Evolutionary conservation across 2,113 vertebrate genomes (phyloP).

Genomic region (Anhinga rufa): DNA sequence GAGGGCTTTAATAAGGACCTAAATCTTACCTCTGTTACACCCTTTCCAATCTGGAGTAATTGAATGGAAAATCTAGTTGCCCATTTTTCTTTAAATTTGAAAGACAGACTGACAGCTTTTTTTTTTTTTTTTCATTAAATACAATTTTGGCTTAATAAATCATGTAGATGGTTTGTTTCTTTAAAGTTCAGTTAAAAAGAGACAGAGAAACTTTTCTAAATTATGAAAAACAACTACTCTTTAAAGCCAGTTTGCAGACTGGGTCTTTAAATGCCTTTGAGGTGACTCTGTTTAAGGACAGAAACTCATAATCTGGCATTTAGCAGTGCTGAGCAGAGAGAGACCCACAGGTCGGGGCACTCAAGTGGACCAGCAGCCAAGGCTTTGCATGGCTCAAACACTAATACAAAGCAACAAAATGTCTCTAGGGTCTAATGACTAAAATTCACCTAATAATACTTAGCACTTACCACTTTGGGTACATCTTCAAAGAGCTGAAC

Average conservation of each 20-base stretch:
- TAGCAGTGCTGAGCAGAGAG: neutral
- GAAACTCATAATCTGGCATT: neutral
- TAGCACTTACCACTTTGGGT: conserved; percentile 2
- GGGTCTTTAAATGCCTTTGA: neutral
- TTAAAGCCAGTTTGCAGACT: neutral
- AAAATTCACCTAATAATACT: conserved; percentile 10
- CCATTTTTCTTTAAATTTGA: neutral
- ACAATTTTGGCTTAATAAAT: neutral
- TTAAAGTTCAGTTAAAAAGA: neutral
- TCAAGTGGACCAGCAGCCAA: neutral
- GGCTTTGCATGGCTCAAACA: neutral
- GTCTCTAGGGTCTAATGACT: neutral
- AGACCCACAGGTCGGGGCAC: fast-evolving
- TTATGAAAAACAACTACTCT: neutral
- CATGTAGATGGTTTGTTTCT: neutral
- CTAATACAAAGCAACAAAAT: neutral
- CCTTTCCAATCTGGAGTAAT: neutral
- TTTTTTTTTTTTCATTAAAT: neutral
- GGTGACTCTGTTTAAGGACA: neutral
- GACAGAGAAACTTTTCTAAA: neutral
- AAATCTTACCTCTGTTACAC: neutral
- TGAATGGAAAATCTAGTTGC: neutral
- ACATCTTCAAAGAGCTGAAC: conserved; percentile 45
- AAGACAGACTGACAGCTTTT: neutral
- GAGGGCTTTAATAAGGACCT: neutral